These are phyloP conservation scores for Varroa destructor DNA, from an alignment of 1,140 invertebrate genomes.

Conservation along the genomic window DNA sequence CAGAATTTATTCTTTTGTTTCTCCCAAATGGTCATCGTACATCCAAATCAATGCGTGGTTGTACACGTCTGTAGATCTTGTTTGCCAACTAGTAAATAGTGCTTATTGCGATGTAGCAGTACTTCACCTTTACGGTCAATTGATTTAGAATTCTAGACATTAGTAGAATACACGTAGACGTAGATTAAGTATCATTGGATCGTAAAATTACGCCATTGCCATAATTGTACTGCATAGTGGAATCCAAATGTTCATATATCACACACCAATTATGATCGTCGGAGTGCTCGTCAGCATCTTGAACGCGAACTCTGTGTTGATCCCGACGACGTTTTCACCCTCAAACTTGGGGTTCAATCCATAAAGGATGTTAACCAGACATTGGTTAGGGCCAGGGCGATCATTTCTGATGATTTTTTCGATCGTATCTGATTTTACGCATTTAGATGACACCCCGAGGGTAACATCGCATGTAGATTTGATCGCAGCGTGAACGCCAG, in stretches of 20 bases:
- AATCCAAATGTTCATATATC: not conserved
- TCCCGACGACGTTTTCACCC: conserved; percentile 5
- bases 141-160: too few species aligned
- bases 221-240: not conserved
- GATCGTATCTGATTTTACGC: not conserved
- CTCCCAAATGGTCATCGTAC: not conserved
- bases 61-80: too few species aligned
- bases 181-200: too few species aligned
- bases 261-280: conserved; percentile 17
- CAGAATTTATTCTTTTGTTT: not conserved
- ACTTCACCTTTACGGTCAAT: too few species aligned
- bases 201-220: too few species aligned
- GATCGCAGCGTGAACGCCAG: conserved; percentile 4
- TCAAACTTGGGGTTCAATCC: conserved; percentile 15
- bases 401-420: not conserved
- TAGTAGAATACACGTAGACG: too few species aligned
- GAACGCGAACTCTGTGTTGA: not conserved
- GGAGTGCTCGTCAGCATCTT: not conserved
- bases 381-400: conserved; percentile 1
- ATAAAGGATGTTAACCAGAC: conserved; percentile 15
- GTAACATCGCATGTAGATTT: conserved; percentile 9
- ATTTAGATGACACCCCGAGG: conserved; percentile 10
- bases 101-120: too few species aligned
- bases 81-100: too few species aligned
- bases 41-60: too few species aligned